Conservation (phyloP, 1,140 invertebrate genomes). For the Drosophila kurseongensis region DNA sequence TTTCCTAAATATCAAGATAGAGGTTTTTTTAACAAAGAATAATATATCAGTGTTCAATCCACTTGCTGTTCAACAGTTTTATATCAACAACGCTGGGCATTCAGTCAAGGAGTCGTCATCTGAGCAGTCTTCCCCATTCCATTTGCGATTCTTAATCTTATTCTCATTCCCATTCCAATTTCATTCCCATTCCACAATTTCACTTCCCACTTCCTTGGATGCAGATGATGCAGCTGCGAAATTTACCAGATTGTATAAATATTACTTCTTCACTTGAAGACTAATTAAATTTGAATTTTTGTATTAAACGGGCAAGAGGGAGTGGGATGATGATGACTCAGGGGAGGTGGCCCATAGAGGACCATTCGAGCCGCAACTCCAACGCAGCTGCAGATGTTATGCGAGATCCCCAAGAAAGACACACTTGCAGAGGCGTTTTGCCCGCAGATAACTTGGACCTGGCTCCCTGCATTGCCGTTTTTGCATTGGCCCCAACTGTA, state of each 20-base stretch:
- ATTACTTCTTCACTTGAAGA: constrained; percentile 82
- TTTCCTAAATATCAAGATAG: too few relatives aligned
- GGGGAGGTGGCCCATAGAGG: constrained; percentile 13
- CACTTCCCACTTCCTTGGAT: constrained; percentile 62
- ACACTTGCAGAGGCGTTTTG: constrained; percentile 66
- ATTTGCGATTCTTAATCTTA: constrained; percentile 2
- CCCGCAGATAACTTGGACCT: constrained; percentile 47
- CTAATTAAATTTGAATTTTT: constrained; percentile 82
- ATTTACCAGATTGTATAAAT: constrained; percentile 76
- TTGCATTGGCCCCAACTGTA: constrained; percentile 12
- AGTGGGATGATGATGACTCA: constrained; percentile 16
- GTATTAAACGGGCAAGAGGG: constrained; percentile 59
- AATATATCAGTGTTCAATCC: constrained; percentile 25
- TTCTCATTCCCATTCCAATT: constrained; percentile 8
- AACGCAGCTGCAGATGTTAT: constrained; percentile 32
- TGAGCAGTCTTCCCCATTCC: constrained; percentile 32
- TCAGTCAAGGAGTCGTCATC: constrained; percentile 44
- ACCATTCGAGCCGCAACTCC: constrained; percentile 27
- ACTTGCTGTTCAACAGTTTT: constrained; percentile 39
- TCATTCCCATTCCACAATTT: constrained; percentile 25
- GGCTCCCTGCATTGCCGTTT: constrained; percentile 59
- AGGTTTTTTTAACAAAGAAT: neutral
- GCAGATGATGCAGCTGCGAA: constrained; percentile 70
- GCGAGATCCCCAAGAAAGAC: constrained; percentile 37
- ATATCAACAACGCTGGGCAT: constrained; percentile 43